phyloP scores from a whole-genome alignment of 2,113 vertebrate genomes.

The Vombatus ursinus region DNA sequence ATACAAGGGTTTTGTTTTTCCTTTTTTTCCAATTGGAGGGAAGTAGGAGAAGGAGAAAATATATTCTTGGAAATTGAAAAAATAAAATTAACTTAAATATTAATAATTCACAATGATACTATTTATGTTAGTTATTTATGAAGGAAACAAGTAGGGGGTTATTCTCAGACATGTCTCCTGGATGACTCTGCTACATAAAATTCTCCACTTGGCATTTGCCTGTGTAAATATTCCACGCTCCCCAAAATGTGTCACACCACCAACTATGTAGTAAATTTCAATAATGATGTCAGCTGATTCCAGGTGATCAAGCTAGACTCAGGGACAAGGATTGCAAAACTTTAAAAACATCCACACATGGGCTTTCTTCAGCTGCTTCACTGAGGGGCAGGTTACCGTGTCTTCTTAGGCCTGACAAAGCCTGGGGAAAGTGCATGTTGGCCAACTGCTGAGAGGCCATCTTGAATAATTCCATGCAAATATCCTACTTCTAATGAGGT shows the following conservation, averaged over 20 bases:
- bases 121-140: not conserved
- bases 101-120: not conserved
- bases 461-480: not conserved
- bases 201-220: not conserved
- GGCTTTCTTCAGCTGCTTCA: not conserved
- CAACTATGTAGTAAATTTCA: not conserved
- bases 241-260: not conserved
- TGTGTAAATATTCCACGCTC: not conserved
- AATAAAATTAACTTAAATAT: not conserved
- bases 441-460: not conserved
- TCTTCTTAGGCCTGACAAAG: not conserved
- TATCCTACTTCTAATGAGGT: not conserved
- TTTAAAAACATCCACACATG: not conserved
- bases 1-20: not conserved
- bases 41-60: not conserved
- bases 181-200: not conserved
- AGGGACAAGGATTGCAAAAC: not conserved
- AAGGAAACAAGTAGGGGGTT: not conserved
- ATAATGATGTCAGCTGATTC: not conserved
- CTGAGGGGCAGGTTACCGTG: not conserved
- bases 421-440: not conserved
- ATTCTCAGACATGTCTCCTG: not conserved
- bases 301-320: not conserved
- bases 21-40: not conserved
- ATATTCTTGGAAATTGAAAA: not conserved